Conservation (phyloP, 2,113 vertebrate genomes). For the Xenopus borealis region DNA sequence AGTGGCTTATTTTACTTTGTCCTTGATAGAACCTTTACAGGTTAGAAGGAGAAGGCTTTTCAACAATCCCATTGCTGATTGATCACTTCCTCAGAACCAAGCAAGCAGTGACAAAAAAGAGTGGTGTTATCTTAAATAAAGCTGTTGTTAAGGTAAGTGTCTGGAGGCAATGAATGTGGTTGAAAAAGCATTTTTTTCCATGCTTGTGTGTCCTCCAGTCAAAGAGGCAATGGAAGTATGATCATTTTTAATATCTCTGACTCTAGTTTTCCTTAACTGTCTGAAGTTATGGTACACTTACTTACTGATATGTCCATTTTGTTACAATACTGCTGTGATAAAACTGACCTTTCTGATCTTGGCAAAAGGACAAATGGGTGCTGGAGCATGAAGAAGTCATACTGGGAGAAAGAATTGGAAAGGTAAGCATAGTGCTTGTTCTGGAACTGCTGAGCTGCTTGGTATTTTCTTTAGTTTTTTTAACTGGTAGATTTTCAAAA, state of each 20-base stretch:
- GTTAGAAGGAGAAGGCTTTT: slow-evolving; percentile 85
- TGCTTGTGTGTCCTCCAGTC: no score
- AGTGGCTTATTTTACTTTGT: neutral
- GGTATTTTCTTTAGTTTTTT: no score
- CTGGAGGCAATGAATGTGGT: no score
- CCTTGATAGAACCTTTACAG: slow-evolving; percentile 78
- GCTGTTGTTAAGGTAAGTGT: slow-evolving; percentile 75
- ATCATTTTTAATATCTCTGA: no score
- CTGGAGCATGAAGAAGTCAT: slow-evolving; percentile 88
- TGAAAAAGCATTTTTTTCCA: no score
- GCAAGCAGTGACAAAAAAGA: slow-evolving; percentile 82
- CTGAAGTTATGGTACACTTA: no score
- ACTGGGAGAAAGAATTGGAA: slow-evolving; percentile 85
- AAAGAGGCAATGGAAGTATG: no score
- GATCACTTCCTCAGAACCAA: slow-evolving; percentile 71
- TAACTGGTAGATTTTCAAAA: no score
- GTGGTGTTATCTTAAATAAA: slow-evolving; percentile 70
- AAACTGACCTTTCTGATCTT: neutral
- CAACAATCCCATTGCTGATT: slow-evolving; percentile 80
- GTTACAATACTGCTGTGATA: no score
- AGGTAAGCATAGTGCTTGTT: slow-evolving; percentile 66
- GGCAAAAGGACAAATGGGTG: slow-evolving; percentile 91
- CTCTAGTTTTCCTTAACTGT: no score
- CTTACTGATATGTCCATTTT: no score
- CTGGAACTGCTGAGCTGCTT: no score